These are phyloP conservation scores for Rhagologus leucostigma DNA, from an alignment of 2,113 vertebrate genomes.

Conservation along the genomic window DNA sequence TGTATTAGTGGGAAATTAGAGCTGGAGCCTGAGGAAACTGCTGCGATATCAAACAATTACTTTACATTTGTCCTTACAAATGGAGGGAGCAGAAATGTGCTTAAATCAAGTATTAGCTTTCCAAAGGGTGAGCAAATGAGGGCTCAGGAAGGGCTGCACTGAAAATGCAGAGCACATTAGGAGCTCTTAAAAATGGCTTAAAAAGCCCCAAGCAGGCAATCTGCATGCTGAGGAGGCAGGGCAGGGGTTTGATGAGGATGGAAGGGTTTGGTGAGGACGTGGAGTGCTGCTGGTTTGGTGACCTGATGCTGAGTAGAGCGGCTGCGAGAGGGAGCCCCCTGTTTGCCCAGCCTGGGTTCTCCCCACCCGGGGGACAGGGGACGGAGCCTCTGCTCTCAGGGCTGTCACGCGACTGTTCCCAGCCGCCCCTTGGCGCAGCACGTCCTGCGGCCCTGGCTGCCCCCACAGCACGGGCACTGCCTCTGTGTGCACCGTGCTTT, in stretches of 20 bases:
- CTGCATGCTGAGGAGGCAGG: neutral
- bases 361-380: fast-evolving
- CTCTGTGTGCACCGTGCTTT: fast-evolving
- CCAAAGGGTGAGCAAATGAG: slow-evolving; percentile 34
- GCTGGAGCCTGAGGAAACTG: slow-evolving; percentile 33
- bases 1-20: slow-evolving; percentile 48
- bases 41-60: slow-evolving; percentile 55
- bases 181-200: neutral
- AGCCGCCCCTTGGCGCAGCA: fast-evolving
- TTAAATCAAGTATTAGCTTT: slow-evolving; percentile 44
- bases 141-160: neutral
- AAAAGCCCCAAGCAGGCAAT: neutral
- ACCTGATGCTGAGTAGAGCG: fast-evolving
- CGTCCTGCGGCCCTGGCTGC: fast-evolving
- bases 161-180: slow-evolving; percentile 3
- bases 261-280: neutral
- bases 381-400: neutral
- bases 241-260: fast-evolving
- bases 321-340: neutral
- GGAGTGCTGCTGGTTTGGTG: neutral
- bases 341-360: fast-evolving
- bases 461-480: fast-evolving
- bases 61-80: slow-evolving; percentile 57
- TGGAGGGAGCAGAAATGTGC: slow-evolving; percentile 25
- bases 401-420: fast-evolving